Evolutionary conservation across 1,140 invertebrate species (phyloP), one percentile per base, ranked within the genome.

Genomic region (Arctopsyche grandis): DNA sequence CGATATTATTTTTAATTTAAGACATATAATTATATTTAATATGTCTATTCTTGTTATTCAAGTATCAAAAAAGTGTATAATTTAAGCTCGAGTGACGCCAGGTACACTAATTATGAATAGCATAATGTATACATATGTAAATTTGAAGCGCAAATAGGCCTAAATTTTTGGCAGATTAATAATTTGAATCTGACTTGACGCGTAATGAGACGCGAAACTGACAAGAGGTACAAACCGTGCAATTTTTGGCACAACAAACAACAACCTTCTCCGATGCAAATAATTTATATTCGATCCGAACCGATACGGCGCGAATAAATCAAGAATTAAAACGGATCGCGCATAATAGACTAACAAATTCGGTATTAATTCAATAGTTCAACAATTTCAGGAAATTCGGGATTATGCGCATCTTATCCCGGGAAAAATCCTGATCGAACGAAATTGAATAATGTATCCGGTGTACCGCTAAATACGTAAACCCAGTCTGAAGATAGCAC

Each of bases 131-230:
- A n/a, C n/a, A n/a, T n/a, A n/a, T n/a, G n/a, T n/a, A n/a, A n/a
- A n/a, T n/a, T n/a, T n/a, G n/a, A 38, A 38, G 7, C 29, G 29
- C 29, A 38, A 38, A 7, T n/a, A n/a, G n/a, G n/a, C n/a, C n/a
- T n/a, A 52, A 52, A 52, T 10, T 52, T 16, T 52, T 10, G 48
- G 10, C 10, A 52, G 16, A 12, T 52, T 3, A 12, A 52, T 16
- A 16, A 52, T 14, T 12, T 52, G 10, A 52, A 10, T 5, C 4
- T 12, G 48, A 16, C 48, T 21, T 66, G 63, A 66, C 63, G 21
- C 63, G 9, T 66, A 66, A 66, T 66, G 24, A 21, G 63, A 66
- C 63, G 12, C 24, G 10, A 14, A 22, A 66, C 63, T 22, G 63
- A 66, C 63, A 66, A 66, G 9, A 12, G 19, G 63, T 29, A n/a